phyloP scores from a whole-genome alignment of 2,888 invertebrate genomes.

The Candidula unifasciata region DNA sequence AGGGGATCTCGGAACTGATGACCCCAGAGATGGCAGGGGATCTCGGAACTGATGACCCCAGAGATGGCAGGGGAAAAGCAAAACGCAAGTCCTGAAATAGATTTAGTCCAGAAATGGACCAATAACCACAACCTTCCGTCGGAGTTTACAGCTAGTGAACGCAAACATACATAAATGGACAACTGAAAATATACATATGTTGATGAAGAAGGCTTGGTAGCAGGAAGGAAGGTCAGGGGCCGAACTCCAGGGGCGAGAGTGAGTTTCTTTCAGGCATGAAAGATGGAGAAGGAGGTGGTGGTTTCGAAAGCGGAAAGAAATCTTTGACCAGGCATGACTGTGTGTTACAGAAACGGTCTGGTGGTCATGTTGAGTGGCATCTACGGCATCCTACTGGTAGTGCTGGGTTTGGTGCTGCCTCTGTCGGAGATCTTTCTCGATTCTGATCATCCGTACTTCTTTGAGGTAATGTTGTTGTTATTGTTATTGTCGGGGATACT shows the following conservation, averaged over 20 bases:
- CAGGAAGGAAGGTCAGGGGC: too few relatives aligned
- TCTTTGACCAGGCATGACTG: too few relatives aligned
- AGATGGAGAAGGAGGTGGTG: background rate
- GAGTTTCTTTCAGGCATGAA: background rate
- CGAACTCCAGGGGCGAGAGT: background rate
- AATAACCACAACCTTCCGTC: too few relatives aligned
- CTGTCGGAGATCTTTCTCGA: constrained; percentile 56
- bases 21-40: too few relatives aligned
- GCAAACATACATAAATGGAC: too few relatives aligned
- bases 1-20: too few relatives aligned
- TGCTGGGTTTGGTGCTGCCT: constrained; percentile 59
- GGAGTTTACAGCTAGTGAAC: too few relatives aligned
- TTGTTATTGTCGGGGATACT: background rate
- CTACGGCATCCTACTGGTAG: constrained; percentile 57
- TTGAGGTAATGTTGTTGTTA: constrained; percentile 44
- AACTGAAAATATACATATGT: background rate
- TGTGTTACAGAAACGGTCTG: constrained; percentile 54
- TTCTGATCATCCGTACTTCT: constrained; percentile 53
- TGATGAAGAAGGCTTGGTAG: background rate
- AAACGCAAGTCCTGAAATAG: background rate
- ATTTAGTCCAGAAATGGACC: background rate
- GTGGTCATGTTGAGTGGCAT: constrained; percentile 55
- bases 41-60: too few relatives aligned
- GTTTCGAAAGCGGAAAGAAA: background rate
- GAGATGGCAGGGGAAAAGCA: too few relatives aligned